Conservation (phyloP, 2,888 invertebrate species). For the Automeris io region DNA sequence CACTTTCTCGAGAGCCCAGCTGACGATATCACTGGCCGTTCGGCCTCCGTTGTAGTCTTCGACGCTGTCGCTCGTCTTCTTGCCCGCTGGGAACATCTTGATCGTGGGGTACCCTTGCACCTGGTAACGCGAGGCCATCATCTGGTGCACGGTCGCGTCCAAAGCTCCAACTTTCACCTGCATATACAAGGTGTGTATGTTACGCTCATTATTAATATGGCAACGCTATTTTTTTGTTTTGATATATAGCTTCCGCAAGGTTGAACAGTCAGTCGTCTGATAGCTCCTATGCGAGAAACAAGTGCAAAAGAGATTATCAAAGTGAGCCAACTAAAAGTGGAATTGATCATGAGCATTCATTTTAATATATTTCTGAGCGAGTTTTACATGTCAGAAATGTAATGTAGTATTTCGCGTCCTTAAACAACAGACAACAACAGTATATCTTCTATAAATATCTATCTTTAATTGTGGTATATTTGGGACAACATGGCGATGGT, state of each 20-base stretch:
- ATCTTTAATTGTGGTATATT: too few species aligned
- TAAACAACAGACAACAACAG: too few species aligned
- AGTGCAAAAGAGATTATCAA: too few species aligned
- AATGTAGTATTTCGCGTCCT: background rate
- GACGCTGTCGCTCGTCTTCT: conserved; percentile 81
- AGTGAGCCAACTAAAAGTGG: too few species aligned
- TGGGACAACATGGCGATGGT: too few species aligned
- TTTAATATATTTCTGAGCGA: too few species aligned
- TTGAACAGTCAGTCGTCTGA: too few species aligned
- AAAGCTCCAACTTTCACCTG: conserved; percentile 93
- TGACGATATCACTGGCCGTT: conserved; percentile 91
- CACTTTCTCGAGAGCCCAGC: conserved; percentile 91
- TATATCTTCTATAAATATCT: too few species aligned
- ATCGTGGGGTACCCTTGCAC: conserved; percentile 98
- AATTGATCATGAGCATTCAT: background rate
- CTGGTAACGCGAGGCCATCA: conserved; percentile 88
- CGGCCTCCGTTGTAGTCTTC: conserved; percentile 96
- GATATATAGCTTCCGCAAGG: too few species aligned
- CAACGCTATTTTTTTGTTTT: too few species aligned
- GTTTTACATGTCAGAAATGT: background rate
- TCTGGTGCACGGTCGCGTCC: conserved; percentile 94
- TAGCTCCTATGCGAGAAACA: too few species aligned
- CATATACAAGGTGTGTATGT: conserved; percentile 7
- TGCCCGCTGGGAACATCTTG: conserved; percentile 90
- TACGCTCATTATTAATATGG: too few species aligned